Percentiles rank a stretch among this genome's conserved stretches.
Conservation (phyloP, 2,888 invertebrate species). For the Choristoneura rosaceana region DNA sequence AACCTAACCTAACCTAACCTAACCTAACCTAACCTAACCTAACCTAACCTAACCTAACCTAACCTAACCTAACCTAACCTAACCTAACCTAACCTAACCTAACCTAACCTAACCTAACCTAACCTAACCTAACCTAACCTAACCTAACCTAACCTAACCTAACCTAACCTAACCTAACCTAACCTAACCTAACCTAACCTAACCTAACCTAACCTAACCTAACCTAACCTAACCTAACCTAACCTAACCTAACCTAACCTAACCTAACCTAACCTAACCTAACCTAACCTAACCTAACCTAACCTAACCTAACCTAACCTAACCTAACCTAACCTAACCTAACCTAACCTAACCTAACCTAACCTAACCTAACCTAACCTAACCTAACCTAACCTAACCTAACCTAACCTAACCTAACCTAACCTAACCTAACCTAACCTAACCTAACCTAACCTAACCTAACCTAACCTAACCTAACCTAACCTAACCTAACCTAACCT, state of each 20-base stretch:
- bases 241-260: slow-evolving; percentile 35
- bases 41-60: too few relatives aligned
- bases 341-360: slow-evolving; percentile 24
- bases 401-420: slow-evolving; percentile 24
- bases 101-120: slow-evolving; percentile 22
- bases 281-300: slow-evolving; percentile 21
- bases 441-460: slow-evolving; percentile 24
- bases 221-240: slow-evolving; percentile 19
- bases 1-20: slow-evolving; percentile 17
- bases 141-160: slow-evolving; percentile 18
- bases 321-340: slow-evolving; percentile 18
- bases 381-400: slow-evolving; percentile 24
- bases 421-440: slow-evolving; percentile 24
- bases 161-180: slow-evolving; percentile 18
- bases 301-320: slow-evolving; percentile 17
- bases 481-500: slow-evolving; percentile 24
- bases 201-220: slow-evolving; percentile 18
- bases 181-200: slow-evolving; percentile 18
- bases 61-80: too few relatives aligned
- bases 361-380: slow-evolving; percentile 24
- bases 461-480: slow-evolving; percentile 23
- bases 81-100: too few relatives aligned
- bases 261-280: slow-evolving; percentile 40
- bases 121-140: slow-evolving; percentile 18
- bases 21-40: slow-evolving; percentile 17